Conservation (phyloP, 1,140 invertebrate genomes). For the Tetraneura akinire region DNA sequence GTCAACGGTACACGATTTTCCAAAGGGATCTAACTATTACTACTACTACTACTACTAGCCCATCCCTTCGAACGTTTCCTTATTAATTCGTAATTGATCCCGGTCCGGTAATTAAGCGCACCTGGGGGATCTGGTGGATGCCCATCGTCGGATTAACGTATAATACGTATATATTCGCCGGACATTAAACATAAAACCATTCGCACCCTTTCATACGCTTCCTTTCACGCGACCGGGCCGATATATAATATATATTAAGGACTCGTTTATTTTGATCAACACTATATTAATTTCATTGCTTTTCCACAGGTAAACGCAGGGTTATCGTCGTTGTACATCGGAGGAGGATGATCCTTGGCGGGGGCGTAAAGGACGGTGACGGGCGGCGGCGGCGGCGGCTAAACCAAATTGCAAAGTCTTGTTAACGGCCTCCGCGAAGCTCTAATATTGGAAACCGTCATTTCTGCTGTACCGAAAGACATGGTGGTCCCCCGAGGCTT, state of each 20-base stretch:
- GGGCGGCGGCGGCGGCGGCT: neutral
- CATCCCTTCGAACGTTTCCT: slow-evolving; percentile 42
- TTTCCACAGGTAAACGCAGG: slow-evolving; percentile 25
- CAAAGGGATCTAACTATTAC: slow-evolving; percentile 13
- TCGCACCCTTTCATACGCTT: slow-evolving; percentile 20
- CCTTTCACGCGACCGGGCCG: no score
- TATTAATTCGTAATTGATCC: slow-evolving; percentile 52
- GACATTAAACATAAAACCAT: slow-evolving; percentile 45
- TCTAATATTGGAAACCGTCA: slow-evolving; percentile 45
- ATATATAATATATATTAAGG: slow-evolving; percentile 21
- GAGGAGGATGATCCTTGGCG: neutral
- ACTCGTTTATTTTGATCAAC: slow-evolving; percentile 50
- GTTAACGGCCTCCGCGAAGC: slow-evolving; percentile 9
- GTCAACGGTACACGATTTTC: slow-evolving; percentile 40
- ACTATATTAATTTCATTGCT: slow-evolving; percentile 46
- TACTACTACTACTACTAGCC: neutral
- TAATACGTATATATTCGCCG: slow-evolving; percentile 5
- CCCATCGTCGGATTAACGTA: slow-evolving; percentile 44
- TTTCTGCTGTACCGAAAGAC: neutral
- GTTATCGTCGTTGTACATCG: neutral
- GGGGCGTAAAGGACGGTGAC: neutral
- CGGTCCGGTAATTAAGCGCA: slow-evolving; percentile 51
- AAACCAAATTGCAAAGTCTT: slow-evolving; percentile 43
- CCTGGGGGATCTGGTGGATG: slow-evolving; percentile 33
- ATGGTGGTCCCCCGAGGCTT: neutral